Evolutionary conservation across 2,113 vertebrate genomes (phyloP).

Genomic region (Mionectes macconnelli): DNA sequence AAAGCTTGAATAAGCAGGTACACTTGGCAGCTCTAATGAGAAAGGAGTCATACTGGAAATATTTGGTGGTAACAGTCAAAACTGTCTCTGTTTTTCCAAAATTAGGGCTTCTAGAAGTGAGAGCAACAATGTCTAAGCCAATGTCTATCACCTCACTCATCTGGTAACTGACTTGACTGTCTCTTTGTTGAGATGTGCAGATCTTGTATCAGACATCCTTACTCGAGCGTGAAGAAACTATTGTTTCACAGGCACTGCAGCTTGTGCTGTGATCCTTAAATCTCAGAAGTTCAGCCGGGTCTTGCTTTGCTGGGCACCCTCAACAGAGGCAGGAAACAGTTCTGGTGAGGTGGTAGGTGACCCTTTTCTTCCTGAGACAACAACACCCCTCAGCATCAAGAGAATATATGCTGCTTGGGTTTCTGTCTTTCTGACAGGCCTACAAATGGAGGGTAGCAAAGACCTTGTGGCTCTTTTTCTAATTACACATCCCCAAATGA

Average conservation of each 20-base stretch:
- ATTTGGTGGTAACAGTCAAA: background rate
- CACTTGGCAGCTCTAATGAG: background rate
- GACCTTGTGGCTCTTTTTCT: background rate
- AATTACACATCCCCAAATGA: background rate
- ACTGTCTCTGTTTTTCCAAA: background rate
- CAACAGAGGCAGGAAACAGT: constrained; percentile 32
- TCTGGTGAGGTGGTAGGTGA: constrained; percentile 2
- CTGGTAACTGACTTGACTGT: background rate
- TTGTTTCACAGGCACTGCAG: constrained; percentile 8
- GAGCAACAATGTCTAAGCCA: background rate
- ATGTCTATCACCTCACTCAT: background rate
- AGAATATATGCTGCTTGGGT: background rate
- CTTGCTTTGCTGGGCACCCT: background rate
- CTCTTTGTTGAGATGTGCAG: background rate
- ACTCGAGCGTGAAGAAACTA: background rate
- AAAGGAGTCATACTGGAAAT: background rate
- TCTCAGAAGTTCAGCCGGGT: constrained; percentile 32
- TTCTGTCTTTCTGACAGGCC: constrained; percentile 2
- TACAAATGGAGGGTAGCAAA: background rate
- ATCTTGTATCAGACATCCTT: background rate
- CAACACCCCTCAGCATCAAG: background rate
- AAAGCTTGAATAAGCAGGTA: constrained; percentile 13
- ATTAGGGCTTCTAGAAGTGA: background rate
- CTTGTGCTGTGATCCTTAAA: constrained; percentile 23
- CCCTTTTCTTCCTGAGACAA: constrained; percentile 35